Conservation (phyloP, 2,888 invertebrate genomes). For the Seira sanloemensis region DNA sequence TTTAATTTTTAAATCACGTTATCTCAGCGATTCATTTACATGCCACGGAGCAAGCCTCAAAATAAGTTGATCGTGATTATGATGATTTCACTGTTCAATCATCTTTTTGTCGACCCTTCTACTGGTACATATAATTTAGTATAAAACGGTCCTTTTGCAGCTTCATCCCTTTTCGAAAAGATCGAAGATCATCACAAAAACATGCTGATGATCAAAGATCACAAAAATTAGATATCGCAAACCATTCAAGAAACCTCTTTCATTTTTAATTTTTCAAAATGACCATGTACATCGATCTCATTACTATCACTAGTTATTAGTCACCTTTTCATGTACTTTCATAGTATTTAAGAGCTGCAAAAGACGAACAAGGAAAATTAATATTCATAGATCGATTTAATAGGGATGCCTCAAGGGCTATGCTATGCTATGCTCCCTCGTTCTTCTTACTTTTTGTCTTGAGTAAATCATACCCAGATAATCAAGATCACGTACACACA, state of each 20-base stretch:
- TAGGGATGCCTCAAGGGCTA: constrained; percentile 7
- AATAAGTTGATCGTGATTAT: constrained; percentile 14
- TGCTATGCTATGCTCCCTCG: background rate
- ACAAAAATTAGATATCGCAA: background rate
- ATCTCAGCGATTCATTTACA: constrained; percentile 44
- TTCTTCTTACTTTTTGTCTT: background rate
- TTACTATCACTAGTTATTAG: constrained; percentile 10
- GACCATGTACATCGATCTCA: background rate
- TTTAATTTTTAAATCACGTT: constrained; percentile 21
- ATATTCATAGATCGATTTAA: constrained; percentile 6
- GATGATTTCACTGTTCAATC: background rate
- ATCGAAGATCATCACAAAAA: background rate
- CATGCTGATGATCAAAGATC: constrained; percentile 1
- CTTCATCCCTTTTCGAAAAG: background rate
- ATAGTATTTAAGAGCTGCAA: background rate
- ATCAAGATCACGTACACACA: background rate
- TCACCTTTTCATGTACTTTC: constrained; percentile 2
- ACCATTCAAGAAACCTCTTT: constrained; percentile 8
- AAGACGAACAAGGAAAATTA: background rate
- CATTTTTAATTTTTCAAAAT: background rate
- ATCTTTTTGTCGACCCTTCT: background rate
- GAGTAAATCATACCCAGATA: background rate
- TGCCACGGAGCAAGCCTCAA: constrained; percentile 38
- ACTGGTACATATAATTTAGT: constrained; percentile 3
- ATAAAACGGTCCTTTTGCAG: background rate